phyloP scores from a whole-genome alignment of 2,888 invertebrate genomes.

The Horisme vitalbata region DNA sequence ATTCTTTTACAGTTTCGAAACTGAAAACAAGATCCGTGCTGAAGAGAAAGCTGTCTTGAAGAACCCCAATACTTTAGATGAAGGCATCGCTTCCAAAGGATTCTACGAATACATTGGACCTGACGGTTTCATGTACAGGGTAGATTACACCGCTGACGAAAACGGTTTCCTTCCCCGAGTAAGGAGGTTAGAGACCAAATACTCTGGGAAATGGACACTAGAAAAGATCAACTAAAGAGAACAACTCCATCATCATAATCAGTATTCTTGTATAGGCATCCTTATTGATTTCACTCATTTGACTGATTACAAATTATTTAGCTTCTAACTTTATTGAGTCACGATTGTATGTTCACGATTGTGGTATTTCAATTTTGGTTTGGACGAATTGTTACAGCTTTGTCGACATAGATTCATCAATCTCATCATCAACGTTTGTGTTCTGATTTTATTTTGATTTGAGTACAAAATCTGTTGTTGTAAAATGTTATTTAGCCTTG shows the following conservation, averaged over 20 bases:
- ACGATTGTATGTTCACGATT: slow-evolving; percentile 59
- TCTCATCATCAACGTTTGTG: slow-evolving; percentile 30
- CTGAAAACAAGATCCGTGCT: slow-evolving; percentile 80
- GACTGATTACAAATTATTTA: slow-evolving; percentile 49
- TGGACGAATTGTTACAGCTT: slow-evolving; percentile 35
- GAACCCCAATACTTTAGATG: slow-evolving; percentile 74
- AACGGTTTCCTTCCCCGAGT: slow-evolving; percentile 77
- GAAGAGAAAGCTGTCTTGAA: slow-evolving; percentile 77
- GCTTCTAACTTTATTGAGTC: slow-evolving; percentile 43
- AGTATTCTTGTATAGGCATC: slow-evolving; percentile 67
- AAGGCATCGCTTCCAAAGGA: slow-evolving; percentile 76
- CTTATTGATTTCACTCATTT: slow-evolving; percentile 27
- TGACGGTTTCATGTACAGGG: slow-evolving; percentile 78
- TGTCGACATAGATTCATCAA: slow-evolving; percentile 38
- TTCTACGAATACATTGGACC: slow-evolving; percentile 82
- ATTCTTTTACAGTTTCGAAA: slow-evolving; percentile 69
- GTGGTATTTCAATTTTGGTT: slow-evolving; percentile 58
- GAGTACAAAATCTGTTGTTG: slow-evolving; percentile 53
- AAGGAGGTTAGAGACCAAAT: slow-evolving; percentile 72
- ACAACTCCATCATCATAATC: slow-evolving; percentile 54
- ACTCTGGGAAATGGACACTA: slow-evolving; percentile 76
- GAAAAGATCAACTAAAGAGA: slow-evolving; percentile 66
- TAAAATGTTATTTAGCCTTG: too few species aligned
- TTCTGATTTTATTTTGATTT: slow-evolving; percentile 41
- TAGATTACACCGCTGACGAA: slow-evolving; percentile 79